Percentiles rank a stretch among this genome's conserved stretches.
These are phyloP conservation scores for Paraplagusia blochii DNA, from an alignment of 2,113 vertebrate species.

Conservation along the genomic window DNA sequence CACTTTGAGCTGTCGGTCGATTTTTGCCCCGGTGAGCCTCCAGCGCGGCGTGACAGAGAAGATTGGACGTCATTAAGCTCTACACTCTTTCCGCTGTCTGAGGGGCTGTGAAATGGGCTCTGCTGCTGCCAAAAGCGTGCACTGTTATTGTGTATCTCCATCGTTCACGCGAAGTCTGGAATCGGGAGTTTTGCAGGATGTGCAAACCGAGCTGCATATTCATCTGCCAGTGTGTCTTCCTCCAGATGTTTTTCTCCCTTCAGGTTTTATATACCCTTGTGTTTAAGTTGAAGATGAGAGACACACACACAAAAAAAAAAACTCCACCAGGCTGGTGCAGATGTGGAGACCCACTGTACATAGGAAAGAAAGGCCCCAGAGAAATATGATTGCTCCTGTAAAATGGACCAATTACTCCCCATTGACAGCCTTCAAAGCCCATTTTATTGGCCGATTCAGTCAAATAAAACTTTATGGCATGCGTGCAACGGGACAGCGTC, in stretches of 20 bases:
- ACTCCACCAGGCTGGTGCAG: slow-evolving; percentile 70
- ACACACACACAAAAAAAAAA: background rate
- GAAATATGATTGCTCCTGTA: slow-evolving; percentile 98
- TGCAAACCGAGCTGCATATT: slow-evolving; percentile 39
- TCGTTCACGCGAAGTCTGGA: slow-evolving; percentile 45
- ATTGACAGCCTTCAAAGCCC: slow-evolving; percentile 94
- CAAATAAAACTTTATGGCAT: slow-evolving; percentile 99
- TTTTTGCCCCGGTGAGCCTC: slow-evolving; percentile 68
- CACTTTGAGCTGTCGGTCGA: slow-evolving; percentile 69
- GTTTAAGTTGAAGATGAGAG: slow-evolving; percentile 31
- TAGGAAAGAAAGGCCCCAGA: slow-evolving; percentile 79
- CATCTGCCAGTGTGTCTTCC: slow-evolving; percentile 36
- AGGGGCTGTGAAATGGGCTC: slow-evolving; percentile 62
- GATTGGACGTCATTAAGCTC: slow-evolving; percentile 73
- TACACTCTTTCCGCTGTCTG: slow-evolving; percentile 57
- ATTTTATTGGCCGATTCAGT: slow-evolving; percentile 97
- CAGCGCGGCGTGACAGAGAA: slow-evolving; percentile 70
- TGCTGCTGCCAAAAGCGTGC: slow-evolving; percentile 56
- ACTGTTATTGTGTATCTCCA: slow-evolving; percentile 60
- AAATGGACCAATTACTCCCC: slow-evolving; percentile 97
- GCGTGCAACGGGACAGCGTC: slow-evolving; percentile 87
- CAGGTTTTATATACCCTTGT: slow-evolving; percentile 21
- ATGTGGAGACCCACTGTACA: slow-evolving; percentile 84
- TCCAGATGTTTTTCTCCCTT: slow-evolving; percentile 40
- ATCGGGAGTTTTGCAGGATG: slow-evolving; percentile 18